Evolutionary conservation across 2,888 invertebrate species (phyloP), one percentile per base, ranked within the genome.

Genomic region (Acholoe squamosa): DNA sequence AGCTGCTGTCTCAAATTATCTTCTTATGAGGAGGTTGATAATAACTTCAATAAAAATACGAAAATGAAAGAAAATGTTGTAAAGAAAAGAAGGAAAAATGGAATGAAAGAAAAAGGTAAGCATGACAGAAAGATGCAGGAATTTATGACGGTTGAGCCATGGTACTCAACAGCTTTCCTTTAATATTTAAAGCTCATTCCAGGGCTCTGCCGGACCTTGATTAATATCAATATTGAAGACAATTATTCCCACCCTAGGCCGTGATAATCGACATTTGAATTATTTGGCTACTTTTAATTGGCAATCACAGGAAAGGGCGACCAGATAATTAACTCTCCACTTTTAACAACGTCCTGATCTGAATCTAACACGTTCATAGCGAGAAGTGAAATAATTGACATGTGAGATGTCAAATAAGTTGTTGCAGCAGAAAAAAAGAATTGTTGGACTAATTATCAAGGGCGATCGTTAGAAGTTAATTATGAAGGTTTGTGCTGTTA

Each of bases 181-280:
- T 28, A 28, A 71, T 71, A 71, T 71, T 71, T 71, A 71, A 28
- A 16, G 14, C 71, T 71, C 25, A 71, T 71, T 28, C 25, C 25
- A 71, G 25, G 31, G 71, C 31, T 71, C 28, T 71, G 31, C 3
- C 5, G 16, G 3, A 1, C 3, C 28, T 71, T 71, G 31, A 71
- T 71, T 71, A 28, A 71, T 28, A 71, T 71, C 71, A 71, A 71
- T 71, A 71, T 71, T 71, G 71, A 25, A 71, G 71, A 71, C 31
- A 71, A 71, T 71, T 71, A 71, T 71, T 71, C 71, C 71, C 19
- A n/a, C 61, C 61, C 61, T 61, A 71, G 71, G 1, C 25, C 14
- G 28, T 28, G 71, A 71, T 71, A 71, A 71, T 71, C 14, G 71
- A 71, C n/a, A 25, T 71, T 28, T 25, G 12, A 28, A 71, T 28